Percentiles rank a stretch among this genome's conserved stretches.
Conservation (phyloP, 2,888 invertebrate genomes). For the Tipula helvola region DNA sequence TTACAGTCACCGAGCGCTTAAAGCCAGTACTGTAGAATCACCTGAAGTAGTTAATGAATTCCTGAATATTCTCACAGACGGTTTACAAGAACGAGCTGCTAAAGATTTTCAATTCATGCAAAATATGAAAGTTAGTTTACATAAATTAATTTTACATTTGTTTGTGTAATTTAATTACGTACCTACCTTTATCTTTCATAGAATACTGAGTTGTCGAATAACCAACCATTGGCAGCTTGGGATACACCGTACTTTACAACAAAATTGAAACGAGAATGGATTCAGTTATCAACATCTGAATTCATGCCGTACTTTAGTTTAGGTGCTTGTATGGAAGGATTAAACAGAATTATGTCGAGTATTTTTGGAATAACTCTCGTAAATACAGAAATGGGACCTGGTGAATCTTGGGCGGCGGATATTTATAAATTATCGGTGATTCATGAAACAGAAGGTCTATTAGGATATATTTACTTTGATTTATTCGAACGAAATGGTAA, state of each 20-base stretch:
- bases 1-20: conserved; percentile 79
- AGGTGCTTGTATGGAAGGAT: conserved; percentile 92
- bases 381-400: conserved; percentile 55
- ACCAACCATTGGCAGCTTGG: conserved; percentile 51
- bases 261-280: conserved; percentile 55
- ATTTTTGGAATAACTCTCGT: conserved; percentile 72
- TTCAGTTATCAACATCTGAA: conserved; percentile 57
- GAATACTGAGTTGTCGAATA: conserved; percentile 23
- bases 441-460: conserved; percentile 62
- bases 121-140: conserved; percentile 46
- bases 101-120: conserved; percentile 67
- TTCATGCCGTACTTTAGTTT: conserved; percentile 80
- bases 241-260: conserved; percentile 78
- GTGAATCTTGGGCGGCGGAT: conserved; percentile 79
- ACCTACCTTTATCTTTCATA: conserved; percentile 15
- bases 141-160: not conserved
- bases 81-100: conserved; percentile 54
- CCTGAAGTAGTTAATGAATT: conserved; percentile 71
- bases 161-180: conserved; percentile 8
- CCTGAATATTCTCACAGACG: conserved; percentile 58
- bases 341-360: conserved; percentile 74
- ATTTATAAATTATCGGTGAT: conserved; percentile 88
- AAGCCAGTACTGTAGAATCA: conserved; percentile 73
- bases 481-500: conserved; percentile 86
- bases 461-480: conserved; percentile 96